phyloP scores from a whole-genome alignment of 2,888 invertebrate species.

The Thysanoteuthis rhombus region DNA sequence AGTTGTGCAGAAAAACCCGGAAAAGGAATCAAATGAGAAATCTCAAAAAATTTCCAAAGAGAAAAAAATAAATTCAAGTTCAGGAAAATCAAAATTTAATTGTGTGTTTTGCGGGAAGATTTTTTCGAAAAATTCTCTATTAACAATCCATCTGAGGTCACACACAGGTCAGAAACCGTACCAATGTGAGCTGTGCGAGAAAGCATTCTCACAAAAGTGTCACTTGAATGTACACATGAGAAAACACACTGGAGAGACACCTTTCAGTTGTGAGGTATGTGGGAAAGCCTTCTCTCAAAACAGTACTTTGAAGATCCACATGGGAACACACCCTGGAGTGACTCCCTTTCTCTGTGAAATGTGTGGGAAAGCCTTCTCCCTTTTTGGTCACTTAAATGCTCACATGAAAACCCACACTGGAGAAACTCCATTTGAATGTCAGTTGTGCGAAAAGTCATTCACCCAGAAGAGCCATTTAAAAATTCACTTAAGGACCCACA shows the following conservation, averaged over 20 bases:
- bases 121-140: neutral
- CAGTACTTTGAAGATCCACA: neutral
- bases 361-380: neutral
- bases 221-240: neutral
- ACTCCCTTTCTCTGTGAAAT: neutral
- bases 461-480: neutral
- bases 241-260: neutral
- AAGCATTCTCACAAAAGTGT: neutral
- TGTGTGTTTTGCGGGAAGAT: neutral
- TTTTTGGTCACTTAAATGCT: neutral
- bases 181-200: neutral
- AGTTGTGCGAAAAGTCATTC: neutral
- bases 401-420: neutral
- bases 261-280: neutral
- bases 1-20: neutral
- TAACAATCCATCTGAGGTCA: neutral
- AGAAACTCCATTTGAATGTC: neutral
- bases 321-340: slow-evolving; percentile 12
- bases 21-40: neutral
- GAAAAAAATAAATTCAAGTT: neutral
- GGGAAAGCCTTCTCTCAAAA: neutral
- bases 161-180: neutral
- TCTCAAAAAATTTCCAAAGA: neutral
- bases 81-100: neutral
- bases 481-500: neutral